These are phyloP conservation scores for Fragum sueziense DNA, from an alignment of 2,888 invertebrate species.

Conservation along the genomic window DNA sequence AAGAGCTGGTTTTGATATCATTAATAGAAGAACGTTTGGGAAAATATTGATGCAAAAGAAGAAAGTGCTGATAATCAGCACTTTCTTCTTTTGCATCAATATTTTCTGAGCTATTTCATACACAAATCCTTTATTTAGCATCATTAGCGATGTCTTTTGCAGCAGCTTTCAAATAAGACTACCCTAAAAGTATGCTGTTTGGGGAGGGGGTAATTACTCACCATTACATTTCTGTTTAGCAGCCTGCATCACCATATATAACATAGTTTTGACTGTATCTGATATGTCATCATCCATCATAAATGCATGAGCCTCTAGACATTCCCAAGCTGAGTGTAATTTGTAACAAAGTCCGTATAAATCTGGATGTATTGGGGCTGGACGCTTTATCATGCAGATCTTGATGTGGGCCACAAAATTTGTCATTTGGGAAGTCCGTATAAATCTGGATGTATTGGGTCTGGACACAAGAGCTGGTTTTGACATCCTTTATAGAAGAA, in stretches of 20 bases:
- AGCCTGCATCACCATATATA: conserved; percentile 24
- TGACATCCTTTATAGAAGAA: background rate
- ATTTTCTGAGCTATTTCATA: no score
- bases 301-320: conserved; percentile 29
- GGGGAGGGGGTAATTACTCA: no score
- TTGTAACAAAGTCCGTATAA: conserved; percentile 33
- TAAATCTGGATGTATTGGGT: conserved; percentile 32
- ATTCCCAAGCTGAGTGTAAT: conserved; percentile 29
- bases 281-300: conserved; percentile 19
- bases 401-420: background rate
- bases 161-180: no score
- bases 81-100: no score
- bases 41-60: no score
- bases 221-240: conserved; percentile 52
- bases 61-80: background rate
- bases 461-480: conserved; percentile 2
- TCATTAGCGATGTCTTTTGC: no score
- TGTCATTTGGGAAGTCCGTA: no score
- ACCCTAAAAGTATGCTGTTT: no score
- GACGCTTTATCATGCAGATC: background rate
- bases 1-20: no score
- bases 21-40: no score
- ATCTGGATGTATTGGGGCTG: conserved; percentile 29
- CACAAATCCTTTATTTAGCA: no score
- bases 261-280: conserved; percentile 11